A percentile compares a stretch with the other conserved stretches of the same genome.
phyloP scores from a whole-genome alignment of 2,797 vertebrate species.

The Decapterus maruadsi region DNA sequence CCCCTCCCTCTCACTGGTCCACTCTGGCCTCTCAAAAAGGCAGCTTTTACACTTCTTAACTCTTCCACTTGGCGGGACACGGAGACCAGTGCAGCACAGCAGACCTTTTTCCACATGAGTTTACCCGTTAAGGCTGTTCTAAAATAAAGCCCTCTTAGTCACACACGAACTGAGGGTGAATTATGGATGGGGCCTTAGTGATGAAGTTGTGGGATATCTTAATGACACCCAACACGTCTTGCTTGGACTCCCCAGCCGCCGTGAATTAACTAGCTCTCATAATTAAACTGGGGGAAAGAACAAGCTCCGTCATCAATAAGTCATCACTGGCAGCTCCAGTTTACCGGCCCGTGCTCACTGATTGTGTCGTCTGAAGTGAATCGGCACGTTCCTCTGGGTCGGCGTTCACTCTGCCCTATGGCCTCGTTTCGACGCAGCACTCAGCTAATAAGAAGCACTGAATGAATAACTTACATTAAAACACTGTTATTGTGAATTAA shows the following conservation, averaged over 20 bases:
- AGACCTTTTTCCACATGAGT: conserved; percentile 87
- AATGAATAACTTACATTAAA: conserved; percentile 53
- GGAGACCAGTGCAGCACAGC: conserved; percentile 76
- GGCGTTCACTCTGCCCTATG: conserved; percentile 29
- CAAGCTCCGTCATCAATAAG: conserved; percentile 82
- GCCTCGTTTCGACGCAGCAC: conserved; percentile 44
- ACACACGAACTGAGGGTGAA: conserved; percentile 81
- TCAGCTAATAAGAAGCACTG: conserved; percentile 54
- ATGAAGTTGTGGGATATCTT: conserved; percentile 85
- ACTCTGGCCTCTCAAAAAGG: conserved; percentile 82
- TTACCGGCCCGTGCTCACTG: conserved; percentile 52
- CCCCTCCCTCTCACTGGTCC: conserved; percentile 48
- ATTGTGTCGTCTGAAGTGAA: conserved; percentile 70
- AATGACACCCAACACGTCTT: conserved; percentile 82
- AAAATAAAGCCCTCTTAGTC: conserved; percentile 85
- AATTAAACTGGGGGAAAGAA: conserved; percentile 82
- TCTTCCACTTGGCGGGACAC: conserved; percentile 86
- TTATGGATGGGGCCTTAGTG: conserved; percentile 82
- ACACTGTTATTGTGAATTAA: conserved; percentile 50
- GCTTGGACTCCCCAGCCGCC: conserved; percentile 64
- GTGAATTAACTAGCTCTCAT: conserved; percentile 81
- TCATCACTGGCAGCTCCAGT: conserved; percentile 74
- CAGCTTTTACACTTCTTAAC: conserved; percentile 95
- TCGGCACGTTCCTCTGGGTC: conserved; percentile 53
- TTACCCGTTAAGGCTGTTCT: conserved; percentile 81